Base-by-base conservation (phyloP, 2,113 vertebrate species). In the Austrofundulus limnaeus region DNA sequence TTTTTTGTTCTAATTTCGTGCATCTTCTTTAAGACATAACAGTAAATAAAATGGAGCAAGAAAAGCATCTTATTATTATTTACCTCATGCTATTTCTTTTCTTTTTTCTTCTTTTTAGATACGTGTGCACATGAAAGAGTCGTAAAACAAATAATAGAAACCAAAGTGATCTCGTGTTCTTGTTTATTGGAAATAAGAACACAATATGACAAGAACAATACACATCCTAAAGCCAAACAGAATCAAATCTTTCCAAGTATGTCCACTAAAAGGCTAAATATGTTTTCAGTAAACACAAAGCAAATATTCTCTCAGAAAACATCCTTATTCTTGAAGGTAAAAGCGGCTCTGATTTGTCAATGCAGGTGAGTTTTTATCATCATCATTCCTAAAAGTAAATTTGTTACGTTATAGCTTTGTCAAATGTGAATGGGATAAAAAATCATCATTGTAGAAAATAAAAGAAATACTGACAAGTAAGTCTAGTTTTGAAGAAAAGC, bases 141-240 rank as follows among this genome's bases (percentile, higher is more conserved):
- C 11, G 6, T 20, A 46, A 47, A 80, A 85, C 20, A 85, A 84
- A 81, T 56, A 65, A 67, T 62, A 66, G 69, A 87, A 83, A 80
- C 82, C 74, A 56, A 56, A 38, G 55, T 54, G n/a, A 80, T 81
- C 51, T 82, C 14, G 37, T 82, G 87, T 72, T 87, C 80, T 75
- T 82, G 78, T 91, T 91, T 89, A 90, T 90, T 91, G 70, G 76
- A 89, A 89, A 89, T 82, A 72, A 62, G 71, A 69, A 79, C 57
- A 88, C 79, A 90, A 49, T 83, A 70, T 57, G 72, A 88, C 79
- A 86, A 78, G 73, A 85, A 87, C 63, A 85, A 83, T 28, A 67
- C 66, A 87, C 76, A 87, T 82, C 60, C 69, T 78, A 61, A 66
- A 66, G 73, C 75, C 75, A 70, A 86, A 90, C 80, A 80, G 72